Conservation (phyloP, 2,113 vertebrate species). For the Riparia riparia region DNA sequence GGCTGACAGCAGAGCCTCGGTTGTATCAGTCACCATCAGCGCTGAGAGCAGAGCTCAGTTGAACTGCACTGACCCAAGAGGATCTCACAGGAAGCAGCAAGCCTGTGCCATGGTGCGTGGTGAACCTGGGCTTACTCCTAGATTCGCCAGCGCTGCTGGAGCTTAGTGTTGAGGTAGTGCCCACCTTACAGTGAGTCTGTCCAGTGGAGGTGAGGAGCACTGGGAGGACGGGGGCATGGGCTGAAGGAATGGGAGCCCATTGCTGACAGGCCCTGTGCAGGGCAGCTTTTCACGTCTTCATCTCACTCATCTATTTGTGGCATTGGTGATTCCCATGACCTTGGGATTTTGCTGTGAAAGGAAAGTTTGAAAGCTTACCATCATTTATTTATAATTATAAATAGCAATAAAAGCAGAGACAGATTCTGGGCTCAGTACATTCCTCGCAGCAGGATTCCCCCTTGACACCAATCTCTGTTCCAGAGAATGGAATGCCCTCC, state of each 20-base stretch:
- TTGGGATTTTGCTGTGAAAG: not conserved
- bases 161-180: not conserved
- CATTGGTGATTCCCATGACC: not conserved
- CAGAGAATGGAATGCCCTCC: not conserved
- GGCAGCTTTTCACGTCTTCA: not conserved
- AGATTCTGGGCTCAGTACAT: conserved; percentile 45
- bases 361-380: not conserved
- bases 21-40: fast-evolving
- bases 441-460: not conserved
- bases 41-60: not conserved
- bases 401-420: conserved; percentile 30
- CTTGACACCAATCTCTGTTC: conserved; percentile 21
- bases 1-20: not conserved
- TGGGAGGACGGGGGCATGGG: not conserved
- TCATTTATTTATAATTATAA: conserved; percentile 30
- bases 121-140: not conserved
- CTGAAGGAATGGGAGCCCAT: fast-evolving
- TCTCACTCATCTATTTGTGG: not conserved
- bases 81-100: not conserved
- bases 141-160: not conserved
- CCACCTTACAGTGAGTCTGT: not conserved
- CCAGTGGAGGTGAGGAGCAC: not conserved
- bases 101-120: not conserved
- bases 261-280: not conserved
- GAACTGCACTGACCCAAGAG: not conserved